A percentile compares a stretch with the other conserved stretches of the same genome.
These are phyloP conservation scores for Phaethon lepturus DNA, from an alignment of 2,113 vertebrate species.

Conservation along the genomic window DNA sequence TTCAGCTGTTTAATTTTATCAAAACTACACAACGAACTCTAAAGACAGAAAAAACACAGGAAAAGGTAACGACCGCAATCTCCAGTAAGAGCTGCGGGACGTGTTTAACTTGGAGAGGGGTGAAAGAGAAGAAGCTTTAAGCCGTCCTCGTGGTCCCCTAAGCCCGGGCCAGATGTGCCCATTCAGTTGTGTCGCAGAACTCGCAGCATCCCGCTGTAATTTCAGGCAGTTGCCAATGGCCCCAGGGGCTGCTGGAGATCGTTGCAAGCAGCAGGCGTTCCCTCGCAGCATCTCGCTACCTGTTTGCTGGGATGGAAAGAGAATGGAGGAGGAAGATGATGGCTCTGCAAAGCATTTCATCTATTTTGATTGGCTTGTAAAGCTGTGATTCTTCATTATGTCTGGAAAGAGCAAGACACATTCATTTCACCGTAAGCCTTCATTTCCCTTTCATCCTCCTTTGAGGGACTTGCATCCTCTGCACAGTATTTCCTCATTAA, in stretches of 20 bases:
- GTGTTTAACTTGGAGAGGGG: background rate
- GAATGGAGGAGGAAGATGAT: background rate
- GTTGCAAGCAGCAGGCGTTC: background rate
- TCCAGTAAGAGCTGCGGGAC: background rate
- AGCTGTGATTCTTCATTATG: background rate
- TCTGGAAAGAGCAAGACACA: background rate
- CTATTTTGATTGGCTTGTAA: background rate
- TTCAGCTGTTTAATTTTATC: background rate
- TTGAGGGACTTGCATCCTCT: background rate
- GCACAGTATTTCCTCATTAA: background rate
- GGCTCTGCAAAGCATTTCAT: background rate
- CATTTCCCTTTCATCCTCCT: background rate
- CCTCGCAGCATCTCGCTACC: background rate
- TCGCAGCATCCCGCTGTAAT: background rate
- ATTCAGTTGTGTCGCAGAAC: background rate
- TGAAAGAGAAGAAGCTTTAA: background rate
- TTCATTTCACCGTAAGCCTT: background rate
- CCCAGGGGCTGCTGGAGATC: background rate
- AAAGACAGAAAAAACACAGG: background rate
- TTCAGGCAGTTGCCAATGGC: background rate
- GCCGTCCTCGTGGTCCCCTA: background rate
- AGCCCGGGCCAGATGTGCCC: background rate
- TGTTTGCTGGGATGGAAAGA: background rate
- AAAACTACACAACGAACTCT: background rate
- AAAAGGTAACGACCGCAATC: background rate